A percentile compares a stretch with the other conserved stretches of the same genome.
These are phyloP conservation scores for Epicauta chinensis DNA, from an alignment of 1,140 invertebrate genomes.

Conservation along the genomic window DNA sequence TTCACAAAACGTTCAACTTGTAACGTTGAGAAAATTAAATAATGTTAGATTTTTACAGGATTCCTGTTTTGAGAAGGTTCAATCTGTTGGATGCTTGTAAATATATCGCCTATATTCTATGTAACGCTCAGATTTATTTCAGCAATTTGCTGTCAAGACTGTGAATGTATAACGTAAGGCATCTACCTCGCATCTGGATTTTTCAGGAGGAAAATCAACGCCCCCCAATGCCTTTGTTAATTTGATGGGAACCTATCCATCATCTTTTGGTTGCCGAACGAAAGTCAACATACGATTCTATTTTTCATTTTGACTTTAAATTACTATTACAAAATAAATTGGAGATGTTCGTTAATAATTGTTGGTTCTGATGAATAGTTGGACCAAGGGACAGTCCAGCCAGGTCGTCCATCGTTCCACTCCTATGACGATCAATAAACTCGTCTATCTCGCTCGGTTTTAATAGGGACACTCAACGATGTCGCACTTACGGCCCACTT, in stretches of 20 bases:
- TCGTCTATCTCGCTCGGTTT: background rate
- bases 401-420: constrained; percentile 13
- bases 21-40: no score
- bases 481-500: constrained; percentile 16
- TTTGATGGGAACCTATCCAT: no score
- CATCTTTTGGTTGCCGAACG: no score
- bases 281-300: no score
- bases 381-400: constrained; percentile 12
- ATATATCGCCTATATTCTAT: constrained; percentile 16
- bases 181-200: constrained; percentile 8
- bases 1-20: no score
- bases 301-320: no score
- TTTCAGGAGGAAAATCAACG: constrained; percentile 1
- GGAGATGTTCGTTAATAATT: no score
- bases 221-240: no score
- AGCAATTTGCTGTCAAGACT: constrained; percentile 15
- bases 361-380: no score
- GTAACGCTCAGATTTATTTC: constrained; percentile 11
- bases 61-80: background rate
- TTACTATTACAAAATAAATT: no score
- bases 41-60: no score
- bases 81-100: constrained; percentile 12
- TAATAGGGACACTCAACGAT: constrained; percentile 9
- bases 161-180: constrained; percentile 10
- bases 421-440: constrained; percentile 10